phyloP scores from a whole-genome alignment of 2,888 invertebrate genomes.

The Epistrophe grossulariae region DNA sequence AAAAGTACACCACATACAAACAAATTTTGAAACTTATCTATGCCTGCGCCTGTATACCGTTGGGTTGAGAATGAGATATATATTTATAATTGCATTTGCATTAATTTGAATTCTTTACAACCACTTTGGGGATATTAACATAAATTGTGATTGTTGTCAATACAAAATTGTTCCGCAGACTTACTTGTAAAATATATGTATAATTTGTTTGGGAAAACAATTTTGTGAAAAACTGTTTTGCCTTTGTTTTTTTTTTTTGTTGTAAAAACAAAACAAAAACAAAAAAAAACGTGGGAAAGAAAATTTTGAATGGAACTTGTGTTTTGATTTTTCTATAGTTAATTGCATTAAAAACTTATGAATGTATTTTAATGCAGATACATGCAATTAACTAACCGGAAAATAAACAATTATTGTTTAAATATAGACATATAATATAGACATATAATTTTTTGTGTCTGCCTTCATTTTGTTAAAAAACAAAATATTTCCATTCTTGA shows the following conservation, averaged over 20 bases:
- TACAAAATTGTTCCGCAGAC: slow-evolving; percentile 19
- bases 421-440: neutral
- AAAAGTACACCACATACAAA: neutral
- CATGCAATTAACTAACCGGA: slow-evolving; percentile 56
- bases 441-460: slow-evolving; percentile 6
- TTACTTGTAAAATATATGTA: neutral
- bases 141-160: slow-evolving; percentile 35
- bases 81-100: neutral
- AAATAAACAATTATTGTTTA: slow-evolving; percentile 46
- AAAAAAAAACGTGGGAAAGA: neutral
- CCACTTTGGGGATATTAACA: slow-evolving; percentile 39
- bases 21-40: neutral
- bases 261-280: neutral
- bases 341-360: slow-evolving; percentile 50
- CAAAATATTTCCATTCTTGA: slow-evolving; percentile 46
- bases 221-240: slow-evolving; percentile 27
- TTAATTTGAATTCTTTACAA: slow-evolving; percentile 38
- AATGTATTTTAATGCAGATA: slow-evolving; percentile 35
- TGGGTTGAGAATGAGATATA: neutral
- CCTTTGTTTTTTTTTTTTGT: neutral
- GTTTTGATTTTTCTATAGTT: slow-evolving; percentile 12
- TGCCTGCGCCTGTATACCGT: neutral
- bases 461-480: slow-evolving; percentile 30
- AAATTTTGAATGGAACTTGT: neutral
- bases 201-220: slow-evolving; percentile 29